These are phyloP conservation scores for Eristalis pertinax DNA, from an alignment of 2,888 invertebrate genomes.

Conservation along the genomic window DNA sequence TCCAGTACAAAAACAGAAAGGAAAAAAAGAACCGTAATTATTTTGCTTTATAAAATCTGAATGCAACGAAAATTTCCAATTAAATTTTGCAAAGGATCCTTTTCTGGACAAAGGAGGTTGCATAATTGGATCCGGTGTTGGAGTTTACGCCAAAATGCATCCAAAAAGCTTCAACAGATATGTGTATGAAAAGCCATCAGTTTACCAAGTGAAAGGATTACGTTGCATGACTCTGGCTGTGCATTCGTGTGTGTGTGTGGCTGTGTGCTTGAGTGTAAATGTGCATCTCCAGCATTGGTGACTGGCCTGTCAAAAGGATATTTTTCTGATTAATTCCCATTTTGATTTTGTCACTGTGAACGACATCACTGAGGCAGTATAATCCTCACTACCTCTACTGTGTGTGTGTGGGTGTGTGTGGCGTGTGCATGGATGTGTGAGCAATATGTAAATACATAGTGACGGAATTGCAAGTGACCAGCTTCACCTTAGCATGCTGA, in stretches of 20 bases:
- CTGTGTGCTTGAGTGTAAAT: neutral
- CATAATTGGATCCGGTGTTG: conserved; percentile 80
- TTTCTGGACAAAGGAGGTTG: conserved; percentile 60
- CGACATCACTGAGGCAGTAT: conserved; percentile 51
- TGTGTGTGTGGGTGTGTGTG: neutral
- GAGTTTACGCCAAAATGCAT: conserved; percentile 80
- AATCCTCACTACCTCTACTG: conserved; percentile 42
- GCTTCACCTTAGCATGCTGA: conserved; percentile 42
- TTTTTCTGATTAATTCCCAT: conserved; percentile 70
- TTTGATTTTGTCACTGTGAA: conserved; percentile 64
- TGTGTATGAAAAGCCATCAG: conserved; percentile 50
- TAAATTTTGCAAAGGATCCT: conserved; percentile 56
- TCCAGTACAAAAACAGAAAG: neutral
- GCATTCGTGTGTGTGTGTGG: neutral
- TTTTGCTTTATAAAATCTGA: conserved; percentile 47
- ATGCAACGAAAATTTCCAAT: conserved; percentile 59
- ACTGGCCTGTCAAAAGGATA: conserved; percentile 47
- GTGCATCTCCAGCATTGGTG: neutral
- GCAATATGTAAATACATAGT: conserved; percentile 26
- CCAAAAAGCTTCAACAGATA: conserved; percentile 75
- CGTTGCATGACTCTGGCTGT: neutral
- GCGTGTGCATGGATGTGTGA: neutral
- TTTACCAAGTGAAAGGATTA: conserved; percentile 57
- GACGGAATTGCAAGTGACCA: conserved; percentile 45
- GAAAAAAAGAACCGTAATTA: conserved; percentile 35